A percentile compares a stretch with the other conserved stretches of the same genome.
These are phyloP conservation scores for Apodemia zela DNA, from an alignment of 2,888 invertebrate genomes.

Conservation along the genomic window DNA sequence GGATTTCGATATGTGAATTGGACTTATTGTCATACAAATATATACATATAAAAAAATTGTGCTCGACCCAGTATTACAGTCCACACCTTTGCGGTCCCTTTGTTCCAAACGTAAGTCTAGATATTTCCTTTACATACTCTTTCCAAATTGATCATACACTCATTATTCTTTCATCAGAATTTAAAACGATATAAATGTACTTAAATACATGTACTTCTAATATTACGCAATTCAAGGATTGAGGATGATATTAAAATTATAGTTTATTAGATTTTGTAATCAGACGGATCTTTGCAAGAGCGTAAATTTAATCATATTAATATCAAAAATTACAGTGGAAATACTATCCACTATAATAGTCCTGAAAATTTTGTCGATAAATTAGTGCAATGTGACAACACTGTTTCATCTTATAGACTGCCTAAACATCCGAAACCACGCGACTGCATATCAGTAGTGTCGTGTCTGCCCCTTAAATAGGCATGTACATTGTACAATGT, in stretches of 20 bases:
- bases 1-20: constrained; percentile 71
- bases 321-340: too few relatives aligned
- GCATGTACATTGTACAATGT: too few relatives aligned
- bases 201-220: constrained; percentile 61
- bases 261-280: neutral
- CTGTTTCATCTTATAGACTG: too few relatives aligned
- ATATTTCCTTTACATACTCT: constrained; percentile 1
- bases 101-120: constrained; percentile 13
- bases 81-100: constrained; percentile 39
- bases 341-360: too few relatives aligned
- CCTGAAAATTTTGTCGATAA: too few relatives aligned
- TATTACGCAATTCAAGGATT: constrained; percentile 57
- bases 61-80: constrained; percentile 68
- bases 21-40: constrained; percentile 72
- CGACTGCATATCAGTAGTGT: too few relatives aligned
- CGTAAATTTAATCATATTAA: neutral
- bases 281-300: neutral
- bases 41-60: constrained; percentile 57
- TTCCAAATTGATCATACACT: constrained; percentile 41
- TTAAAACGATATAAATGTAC: constrained; percentile 46
- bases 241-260: neutral
- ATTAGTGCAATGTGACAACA: too few relatives aligned
- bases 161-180: constrained; percentile 28
- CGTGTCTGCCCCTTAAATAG: too few relatives aligned
- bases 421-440: too few relatives aligned